A percentile compares a stretch with the other conserved stretches of the same genome.
Conservation (phyloP, 2,113 vertebrate species). For the Albula goreensis region DNA sequence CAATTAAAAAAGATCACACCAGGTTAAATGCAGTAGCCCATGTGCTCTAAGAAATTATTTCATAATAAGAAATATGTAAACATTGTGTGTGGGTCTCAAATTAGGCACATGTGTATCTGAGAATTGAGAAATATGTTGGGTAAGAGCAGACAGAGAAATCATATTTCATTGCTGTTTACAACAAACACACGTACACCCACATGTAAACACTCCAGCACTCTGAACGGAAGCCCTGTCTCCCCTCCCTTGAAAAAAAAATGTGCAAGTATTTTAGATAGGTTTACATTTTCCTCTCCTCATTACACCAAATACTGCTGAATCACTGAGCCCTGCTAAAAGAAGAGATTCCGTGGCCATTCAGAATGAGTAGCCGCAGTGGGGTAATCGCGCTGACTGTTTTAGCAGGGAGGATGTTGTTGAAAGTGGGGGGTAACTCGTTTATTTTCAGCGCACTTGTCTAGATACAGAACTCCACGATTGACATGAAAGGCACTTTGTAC, state of each 20-base stretch:
- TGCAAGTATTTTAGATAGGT: not conserved
- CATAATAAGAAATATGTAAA: not conserved
- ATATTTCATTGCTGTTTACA: not conserved
- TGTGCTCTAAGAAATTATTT: not conserved
- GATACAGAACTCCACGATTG: conserved; percentile 31
- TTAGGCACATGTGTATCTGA: not conserved
- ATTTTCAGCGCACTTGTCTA: conserved; percentile 47
- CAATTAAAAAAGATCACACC: not conserved
- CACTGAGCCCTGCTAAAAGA: not conserved
- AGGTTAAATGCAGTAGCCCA: not conserved
- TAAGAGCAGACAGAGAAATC: not conserved
- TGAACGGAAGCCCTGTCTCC: not conserved
- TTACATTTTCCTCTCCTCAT: not conserved
- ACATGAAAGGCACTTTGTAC: conserved; percentile 40
- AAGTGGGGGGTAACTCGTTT: conserved; percentile 42
- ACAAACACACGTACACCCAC: not conserved
- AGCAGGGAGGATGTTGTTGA: conserved; percentile 20
- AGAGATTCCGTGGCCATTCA: conserved; percentile 12
- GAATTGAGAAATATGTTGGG: not conserved
- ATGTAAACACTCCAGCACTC: not conserved
- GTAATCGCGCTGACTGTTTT: conserved; percentile 8
- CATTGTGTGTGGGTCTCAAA: not conserved
- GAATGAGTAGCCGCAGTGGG: conserved; percentile 19
- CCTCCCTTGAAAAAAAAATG: not conserved
- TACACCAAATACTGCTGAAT: not conserved